A percentile compares a stretch with the other conserved stretches of the same genome.
Conservation (phyloP, 2,797 vertebrate genomes). For the Xenentodon cancila region DNA sequence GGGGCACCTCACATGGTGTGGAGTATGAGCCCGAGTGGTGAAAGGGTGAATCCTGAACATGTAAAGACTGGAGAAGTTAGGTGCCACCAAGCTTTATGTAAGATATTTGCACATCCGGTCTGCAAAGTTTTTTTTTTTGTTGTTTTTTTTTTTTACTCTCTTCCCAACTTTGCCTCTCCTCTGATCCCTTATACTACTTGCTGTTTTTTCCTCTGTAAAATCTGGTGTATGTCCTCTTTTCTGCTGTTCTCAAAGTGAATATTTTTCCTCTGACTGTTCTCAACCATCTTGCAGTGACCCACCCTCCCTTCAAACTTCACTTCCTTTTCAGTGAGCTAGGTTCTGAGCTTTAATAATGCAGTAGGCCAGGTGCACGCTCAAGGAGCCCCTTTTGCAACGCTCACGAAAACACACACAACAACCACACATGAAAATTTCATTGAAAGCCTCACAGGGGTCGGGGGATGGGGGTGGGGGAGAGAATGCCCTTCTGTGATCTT, state of each 20-base stretch:
- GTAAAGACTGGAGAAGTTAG: neutral
- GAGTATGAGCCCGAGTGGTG: slow-evolving; percentile 1
- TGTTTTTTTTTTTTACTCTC: slow-evolving; percentile 6
- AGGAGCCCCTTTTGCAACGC: slow-evolving; percentile 63
- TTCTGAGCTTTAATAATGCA: slow-evolving; percentile 81
- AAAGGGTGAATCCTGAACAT: slow-evolving; percentile 9
- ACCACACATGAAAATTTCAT: slow-evolving; percentile 77
- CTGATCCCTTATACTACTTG: slow-evolving; percentile 23
- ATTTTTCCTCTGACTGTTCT: slow-evolving; percentile 10
- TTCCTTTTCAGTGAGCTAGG: slow-evolving; percentile 52
- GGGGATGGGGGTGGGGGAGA: neutral
- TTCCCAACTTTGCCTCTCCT: slow-evolving; percentile 26
- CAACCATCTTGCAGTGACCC: slow-evolving; percentile 11
- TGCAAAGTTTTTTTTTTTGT: no score
- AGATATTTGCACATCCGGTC: slow-evolving; percentile 10
- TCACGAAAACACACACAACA: slow-evolving; percentile 46
- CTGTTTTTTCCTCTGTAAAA: slow-evolving; percentile 34
- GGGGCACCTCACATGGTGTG: slow-evolving; percentile 34
- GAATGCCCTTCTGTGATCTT: slow-evolving; percentile 61
- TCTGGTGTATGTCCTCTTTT: slow-evolving; percentile 17
- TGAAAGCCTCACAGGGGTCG: slow-evolving; percentile 55
- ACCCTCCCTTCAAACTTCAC: slow-evolving; percentile 56
- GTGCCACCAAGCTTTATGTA: neutral
- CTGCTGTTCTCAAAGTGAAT: slow-evolving; percentile 33
- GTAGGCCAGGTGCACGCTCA: slow-evolving; percentile 75